These are phyloP conservation scores for Palythoa grandis DNA, from an alignment of 92 coral and sea anemone genomes.

Conservation along the genomic window DNA sequence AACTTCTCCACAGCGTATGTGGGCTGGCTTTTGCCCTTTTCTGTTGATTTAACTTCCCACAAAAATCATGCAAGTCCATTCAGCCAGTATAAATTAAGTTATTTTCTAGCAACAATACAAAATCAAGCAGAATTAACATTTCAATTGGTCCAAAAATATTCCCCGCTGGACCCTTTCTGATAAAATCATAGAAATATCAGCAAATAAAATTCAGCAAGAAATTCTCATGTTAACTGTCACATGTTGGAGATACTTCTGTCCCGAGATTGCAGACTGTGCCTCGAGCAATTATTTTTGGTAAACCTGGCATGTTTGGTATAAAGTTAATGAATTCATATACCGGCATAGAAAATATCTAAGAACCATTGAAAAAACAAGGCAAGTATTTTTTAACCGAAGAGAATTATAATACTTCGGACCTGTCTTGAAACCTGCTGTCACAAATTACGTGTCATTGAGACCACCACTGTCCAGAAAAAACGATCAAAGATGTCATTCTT, in stretches of 20 bases:
- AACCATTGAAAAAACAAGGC: neutral
- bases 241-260: neutral
- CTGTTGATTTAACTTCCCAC: neutral
- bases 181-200: neutral
- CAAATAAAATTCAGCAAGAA: neutral
- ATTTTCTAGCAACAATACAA: neutral
- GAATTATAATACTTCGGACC: neutral
- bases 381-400: neutral
- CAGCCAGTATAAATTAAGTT: neutral
- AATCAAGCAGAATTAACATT: neutral
- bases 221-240: neutral
- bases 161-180: neutral
- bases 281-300: neutral
- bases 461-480: neutral
- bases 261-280: neutral
- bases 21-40: neutral
- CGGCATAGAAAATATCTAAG: neutral
- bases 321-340: neutral
- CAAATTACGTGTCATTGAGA: constrained; percentile 18
- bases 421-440: constrained; percentile 6
- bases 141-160: neutral
- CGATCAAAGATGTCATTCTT: constrained; percentile 34
- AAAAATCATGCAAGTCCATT: neutral
- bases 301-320: neutral
- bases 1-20: neutral